A percentile compares a stretch with the other conserved stretches of the same genome.
Conservation (phyloP, 2,888 invertebrate species). For the Noctua pronuba region DNA sequence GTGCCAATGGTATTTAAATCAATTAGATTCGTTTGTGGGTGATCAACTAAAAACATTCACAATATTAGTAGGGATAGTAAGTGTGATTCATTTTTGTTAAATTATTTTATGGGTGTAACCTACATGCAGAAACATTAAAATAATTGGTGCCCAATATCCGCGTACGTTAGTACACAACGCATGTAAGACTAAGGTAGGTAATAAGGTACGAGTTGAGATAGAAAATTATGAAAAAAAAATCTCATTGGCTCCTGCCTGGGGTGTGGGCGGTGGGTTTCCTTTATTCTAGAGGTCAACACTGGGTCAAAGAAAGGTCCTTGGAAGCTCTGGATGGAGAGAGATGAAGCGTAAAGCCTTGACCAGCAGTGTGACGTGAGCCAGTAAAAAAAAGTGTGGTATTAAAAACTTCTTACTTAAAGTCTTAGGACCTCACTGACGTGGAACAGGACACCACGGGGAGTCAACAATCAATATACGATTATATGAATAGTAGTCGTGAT, state of each 20-base stretch:
- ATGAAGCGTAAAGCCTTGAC: neutral
- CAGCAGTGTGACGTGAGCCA: neutral
- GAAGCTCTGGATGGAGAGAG: neutral
- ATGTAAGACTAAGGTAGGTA: neutral
- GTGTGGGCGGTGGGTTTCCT: neutral
- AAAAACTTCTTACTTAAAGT: neutral
- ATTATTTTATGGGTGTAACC: neutral
- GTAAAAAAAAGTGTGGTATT: neutral
- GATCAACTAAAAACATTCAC: neutral
- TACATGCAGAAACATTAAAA: neutral
- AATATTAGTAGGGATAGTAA: neutral
- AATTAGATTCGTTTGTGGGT: neutral
- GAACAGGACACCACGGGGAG: too few species aligned
- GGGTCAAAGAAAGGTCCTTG: neutral
- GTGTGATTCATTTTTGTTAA: neutral
- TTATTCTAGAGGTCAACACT: conserved; percentile 6
- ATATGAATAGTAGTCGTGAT: neutral
- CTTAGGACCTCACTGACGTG: neutral
- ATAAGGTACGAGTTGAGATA: neutral
- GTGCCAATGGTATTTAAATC: neutral
- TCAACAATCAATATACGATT: neutral
- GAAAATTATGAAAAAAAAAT: neutral
- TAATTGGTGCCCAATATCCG: neutral
- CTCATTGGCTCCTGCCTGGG: neutral
- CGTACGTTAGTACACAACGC: neutral